A percentile compares a stretch with the other conserved stretches of the same genome.
phyloP scores from a whole-genome alignment of 2,797 vertebrate genomes.

The Thaleichthys pacificus region DNA sequence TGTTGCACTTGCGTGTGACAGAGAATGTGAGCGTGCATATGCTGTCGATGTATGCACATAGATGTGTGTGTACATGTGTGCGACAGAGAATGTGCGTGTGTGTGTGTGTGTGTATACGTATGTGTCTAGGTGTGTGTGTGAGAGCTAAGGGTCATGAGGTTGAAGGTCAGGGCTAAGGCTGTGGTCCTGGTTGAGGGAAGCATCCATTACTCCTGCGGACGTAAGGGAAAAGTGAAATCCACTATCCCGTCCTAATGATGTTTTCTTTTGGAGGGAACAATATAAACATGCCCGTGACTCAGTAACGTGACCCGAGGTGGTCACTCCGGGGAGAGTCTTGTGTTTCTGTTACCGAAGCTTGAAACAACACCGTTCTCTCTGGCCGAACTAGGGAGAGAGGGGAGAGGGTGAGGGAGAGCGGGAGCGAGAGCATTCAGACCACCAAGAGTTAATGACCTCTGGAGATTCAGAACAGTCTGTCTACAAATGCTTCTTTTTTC shows the following conservation, averaged over 20 bases:
- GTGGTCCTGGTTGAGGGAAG: constrained; percentile 36
- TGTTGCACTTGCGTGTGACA: constrained; percentile 15
- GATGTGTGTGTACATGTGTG: constrained; percentile 18
- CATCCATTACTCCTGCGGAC: constrained; percentile 55
- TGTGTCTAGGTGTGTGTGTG: constrained; percentile 8
- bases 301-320: constrained; percentile 74
- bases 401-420: background rate
- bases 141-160: constrained; percentile 49
- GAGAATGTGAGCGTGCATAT: constrained; percentile 15
- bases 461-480: constrained; percentile 34
- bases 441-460: constrained; percentile 44
- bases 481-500: background rate
- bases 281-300: constrained; percentile 75
- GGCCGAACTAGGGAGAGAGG: constrained; percentile 18
- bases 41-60: background rate
- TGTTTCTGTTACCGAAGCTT: constrained; percentile 67
- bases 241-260: constrained; percentile 72
- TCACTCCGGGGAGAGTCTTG: constrained; percentile 68
- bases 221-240: constrained; percentile 73
- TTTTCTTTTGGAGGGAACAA: constrained; percentile 75
- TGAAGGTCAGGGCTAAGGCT: constrained; percentile 73
- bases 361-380: constrained; percentile 58
- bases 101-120: constrained; percentile 5
- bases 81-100: background rate
- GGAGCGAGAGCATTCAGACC: constrained; percentile 23